These are phyloP conservation scores for Aphrocallistes beatrix DNA, from an alignment of 37 sponge, comb jelly and placozoan genomes.

Conservation along the genomic window DNA sequence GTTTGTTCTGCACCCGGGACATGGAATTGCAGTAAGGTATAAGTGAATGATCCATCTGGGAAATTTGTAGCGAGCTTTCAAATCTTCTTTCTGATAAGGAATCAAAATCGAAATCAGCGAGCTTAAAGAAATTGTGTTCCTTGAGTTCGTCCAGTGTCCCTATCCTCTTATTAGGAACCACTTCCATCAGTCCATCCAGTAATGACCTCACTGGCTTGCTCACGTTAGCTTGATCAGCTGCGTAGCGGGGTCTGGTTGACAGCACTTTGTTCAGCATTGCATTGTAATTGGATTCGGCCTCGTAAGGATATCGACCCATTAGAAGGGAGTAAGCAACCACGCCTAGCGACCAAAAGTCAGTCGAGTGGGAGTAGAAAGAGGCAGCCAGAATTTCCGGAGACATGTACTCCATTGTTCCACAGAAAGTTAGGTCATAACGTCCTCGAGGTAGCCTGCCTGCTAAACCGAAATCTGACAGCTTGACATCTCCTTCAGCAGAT, in stretches of 20 bases:
- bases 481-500: background rate
- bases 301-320: background rate
- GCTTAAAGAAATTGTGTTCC: background rate
- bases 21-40: too few relatives aligned
- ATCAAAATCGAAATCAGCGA: background rate
- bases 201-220: background rate
- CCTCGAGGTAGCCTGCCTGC: slow-evolving; percentile 9
- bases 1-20: too few relatives aligned
- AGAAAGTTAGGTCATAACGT: background rate
- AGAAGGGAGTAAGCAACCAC: background rate
- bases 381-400: background rate
- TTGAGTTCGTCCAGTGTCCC: background rate
- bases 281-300: background rate
- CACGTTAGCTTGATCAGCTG: background rate
- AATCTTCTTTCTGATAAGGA: too few relatives aligned
- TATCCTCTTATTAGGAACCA: background rate
- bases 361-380: slow-evolving; percentile 16
- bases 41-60: too few relatives aligned
- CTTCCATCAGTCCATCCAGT: background rate
- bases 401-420: slow-evolving; percentile 12
- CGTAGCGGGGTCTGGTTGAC: background rate
- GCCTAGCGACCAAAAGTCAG: slow-evolving; percentile 10
- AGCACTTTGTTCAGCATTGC: background rate
- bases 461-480: background rate
- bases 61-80: too few relatives aligned